These are phyloP conservation scores for Lineus longissimus DNA, from an alignment of 1,140 invertebrate species.

Conservation along the genomic window DNA sequence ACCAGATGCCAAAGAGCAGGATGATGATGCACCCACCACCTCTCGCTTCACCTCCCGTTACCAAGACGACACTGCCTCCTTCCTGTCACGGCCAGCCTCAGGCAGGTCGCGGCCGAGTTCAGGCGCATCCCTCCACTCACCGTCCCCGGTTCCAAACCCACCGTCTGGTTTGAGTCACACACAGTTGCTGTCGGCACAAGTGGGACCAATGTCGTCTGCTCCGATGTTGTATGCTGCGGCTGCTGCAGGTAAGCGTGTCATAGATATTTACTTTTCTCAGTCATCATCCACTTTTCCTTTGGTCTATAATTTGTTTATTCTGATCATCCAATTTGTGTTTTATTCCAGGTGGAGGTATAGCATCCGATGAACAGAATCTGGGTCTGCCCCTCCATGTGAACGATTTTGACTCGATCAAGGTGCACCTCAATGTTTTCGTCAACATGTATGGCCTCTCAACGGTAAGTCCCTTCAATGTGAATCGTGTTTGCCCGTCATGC, in stretches of 20 bases:
- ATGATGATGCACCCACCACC: slow-evolving; percentile 29
- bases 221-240: slow-evolving; percentile 37
- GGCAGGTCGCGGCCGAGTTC: slow-evolving; percentile 30
- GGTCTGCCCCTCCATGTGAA: slow-evolving; percentile 43
- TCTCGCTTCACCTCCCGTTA: slow-evolving; percentile 40
- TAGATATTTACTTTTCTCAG: too few species aligned
- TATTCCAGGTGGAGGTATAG: slow-evolving; percentile 39
- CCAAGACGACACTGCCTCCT: slow-evolving; percentile 29
- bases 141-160: slow-evolving; percentile 26
- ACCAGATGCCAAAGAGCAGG: slow-evolving; percentile 22
- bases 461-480: too few species aligned
- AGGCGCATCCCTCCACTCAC: slow-evolving; percentile 22
- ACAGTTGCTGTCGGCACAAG: slow-evolving; percentile 1
- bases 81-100: slow-evolving; percentile 15
- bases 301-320: too few species aligned
- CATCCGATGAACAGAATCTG: slow-evolving; percentile 37
- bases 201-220: slow-evolving; percentile 30
- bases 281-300: neutral
- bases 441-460: slow-evolving; percentile 48
- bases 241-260: slow-evolving; percentile 35
- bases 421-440: slow-evolving; percentile 43
- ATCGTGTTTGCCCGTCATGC: too few species aligned
- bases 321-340: too few species aligned
- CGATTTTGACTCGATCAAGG: slow-evolving; percentile 37
- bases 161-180: slow-evolving; percentile 10